These are phyloP conservation scores for Meloidogyne hapla DNA, from an alignment of 1,140 invertebrate genomes.

Conservation along the genomic window DNA sequence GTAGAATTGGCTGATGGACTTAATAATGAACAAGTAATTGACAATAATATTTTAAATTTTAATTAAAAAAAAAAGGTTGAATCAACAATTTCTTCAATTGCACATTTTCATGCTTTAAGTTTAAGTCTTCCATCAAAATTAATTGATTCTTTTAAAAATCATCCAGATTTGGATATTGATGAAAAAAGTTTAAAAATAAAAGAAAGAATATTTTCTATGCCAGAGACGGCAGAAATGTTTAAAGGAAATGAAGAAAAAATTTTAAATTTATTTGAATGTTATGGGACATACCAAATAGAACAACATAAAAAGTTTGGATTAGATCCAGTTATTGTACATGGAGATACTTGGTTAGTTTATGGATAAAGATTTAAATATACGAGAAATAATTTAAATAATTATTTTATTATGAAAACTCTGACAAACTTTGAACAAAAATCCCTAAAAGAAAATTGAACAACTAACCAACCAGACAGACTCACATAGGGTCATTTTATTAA, in stretches of 20 bases:
- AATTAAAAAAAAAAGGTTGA: background rate
- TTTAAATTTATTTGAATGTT: background rate
- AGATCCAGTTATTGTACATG: constrained; percentile 21
- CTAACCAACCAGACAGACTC: too few species aligned
- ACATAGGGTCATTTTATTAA: too few species aligned
- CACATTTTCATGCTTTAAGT: constrained; percentile 19
- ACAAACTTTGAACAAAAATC: too few species aligned
- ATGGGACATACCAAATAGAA: constrained; percentile 9
- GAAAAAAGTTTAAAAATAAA: constrained; percentile 10
- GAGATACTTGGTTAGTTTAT: constrained; percentile 23
- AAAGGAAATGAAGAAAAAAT: background rate
- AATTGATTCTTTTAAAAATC: constrained; percentile 17
- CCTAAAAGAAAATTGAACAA: too few species aligned
- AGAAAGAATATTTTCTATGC: background rate
- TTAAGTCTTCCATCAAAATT: constrained; percentile 14
- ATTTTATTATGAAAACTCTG: too few species aligned
- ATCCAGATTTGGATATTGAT: constrained; percentile 17
- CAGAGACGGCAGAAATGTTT: constrained; percentile 2
- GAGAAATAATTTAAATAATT: too few species aligned
- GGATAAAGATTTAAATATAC: too few species aligned
- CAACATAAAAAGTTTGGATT: constrained; percentile 22
- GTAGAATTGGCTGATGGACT: constrained; percentile 20
- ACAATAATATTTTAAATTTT: background rate
- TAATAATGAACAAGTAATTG: constrained; percentile 23
- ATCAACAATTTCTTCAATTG: constrained; percentile 15